Base-by-base conservation (phyloP, 2,888 invertebrate species). In the Meteorus cinctellus region DNA sequence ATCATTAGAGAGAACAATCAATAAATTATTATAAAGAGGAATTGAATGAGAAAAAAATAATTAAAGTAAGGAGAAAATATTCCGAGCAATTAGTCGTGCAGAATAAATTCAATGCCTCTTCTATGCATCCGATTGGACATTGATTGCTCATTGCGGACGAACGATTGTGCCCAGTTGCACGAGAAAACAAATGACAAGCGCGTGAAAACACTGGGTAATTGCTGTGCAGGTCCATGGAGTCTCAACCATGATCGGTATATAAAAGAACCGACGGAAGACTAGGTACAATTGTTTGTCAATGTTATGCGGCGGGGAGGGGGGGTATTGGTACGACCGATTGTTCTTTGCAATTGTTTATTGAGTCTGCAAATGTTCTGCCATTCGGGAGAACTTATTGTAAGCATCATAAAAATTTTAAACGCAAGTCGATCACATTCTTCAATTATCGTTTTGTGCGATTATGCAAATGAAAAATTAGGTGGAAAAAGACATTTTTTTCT, bases 181-280 rank as follows among this genome's bases (percentile, higher is more conserved):
- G 79, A 80, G 82, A 79, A 84, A 87, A 86, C 87, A 87, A 87
- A 87, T 87, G 86, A 87, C 82, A 87, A 84, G 78, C 82, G 80
- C 75, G 72, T 74, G 66, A 78, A 74, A 77, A 72, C 67, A 59
- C 59, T 66, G 72, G 24, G 51, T 68, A 72, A 76, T 76, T 76
- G 62, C 36, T 60, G 60, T 78, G 19, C 4, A 77, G 77, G 77
- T 72, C 80, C 75, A 69, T 29, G 51, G 48, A 66, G 75, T 75
- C 77, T 75, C 74, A 76, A 74, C 76, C 72, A 51, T 55, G 34
- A 74, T 69, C 34, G 68, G 70, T 51, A 72, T 71, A 80, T 79
- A 77, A 77, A 78, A 78, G 66, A 69, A 66, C 67, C 62, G 62
- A 74, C 72, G 69, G 69, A 78, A 72, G 78, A 76, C 51, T 72